phyloP scores from a whole-genome alignment of 2,113 vertebrate genomes.

The Syngnathus typhle region DNA sequence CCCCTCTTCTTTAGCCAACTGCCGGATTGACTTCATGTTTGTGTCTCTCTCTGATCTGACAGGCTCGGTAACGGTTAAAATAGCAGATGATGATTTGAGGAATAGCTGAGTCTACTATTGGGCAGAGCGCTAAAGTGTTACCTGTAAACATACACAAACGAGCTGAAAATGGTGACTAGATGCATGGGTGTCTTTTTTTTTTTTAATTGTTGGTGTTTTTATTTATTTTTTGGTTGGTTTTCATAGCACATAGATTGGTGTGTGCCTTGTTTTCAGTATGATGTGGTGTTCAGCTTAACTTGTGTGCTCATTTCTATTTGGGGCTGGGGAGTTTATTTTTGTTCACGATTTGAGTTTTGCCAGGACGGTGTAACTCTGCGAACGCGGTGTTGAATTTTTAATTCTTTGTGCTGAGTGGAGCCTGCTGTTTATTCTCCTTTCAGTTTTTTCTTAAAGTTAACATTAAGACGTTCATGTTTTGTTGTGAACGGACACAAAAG shows the following conservation, averaged over 20 bases:
- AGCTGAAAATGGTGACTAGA: conserved; percentile 97
- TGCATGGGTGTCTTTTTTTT: conserved; percentile 88
- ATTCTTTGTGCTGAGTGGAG: conserved; percentile 75
- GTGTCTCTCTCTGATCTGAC: conserved; percentile 98
- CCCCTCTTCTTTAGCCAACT: conserved; percentile 4
- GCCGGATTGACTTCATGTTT: conserved; percentile 87
- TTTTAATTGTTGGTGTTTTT: conserved; percentile 3
- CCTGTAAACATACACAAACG: conserved; percentile 90
- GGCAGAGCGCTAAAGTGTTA: conserved; percentile 85
- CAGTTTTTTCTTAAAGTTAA: conserved; percentile 54
- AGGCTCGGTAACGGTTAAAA: conserved; percentile 98
- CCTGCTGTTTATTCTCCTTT: conserved; percentile 60
- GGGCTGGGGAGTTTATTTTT: conserved; percentile 72
- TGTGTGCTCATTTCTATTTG: conserved; percentile 91
- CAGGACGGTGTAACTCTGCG: conserved; percentile 80
- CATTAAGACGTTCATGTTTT: conserved; percentile 60
- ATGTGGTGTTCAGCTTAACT: conserved; percentile 98
- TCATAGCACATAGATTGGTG: conserved; percentile 66
- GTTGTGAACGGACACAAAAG: conserved; percentile 77
- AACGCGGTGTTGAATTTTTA: conserved; percentile 79
- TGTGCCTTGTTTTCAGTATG: conserved; percentile 85
- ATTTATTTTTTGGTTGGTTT: conserved; percentile 60
- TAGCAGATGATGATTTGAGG: conserved; percentile 95
- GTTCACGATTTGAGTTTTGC: conserved; percentile 48
- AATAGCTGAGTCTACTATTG: conserved; percentile 96